Base-by-base conservation (phyloP, 1,140 invertebrate species). In the Vanessa tameamea region DNA sequence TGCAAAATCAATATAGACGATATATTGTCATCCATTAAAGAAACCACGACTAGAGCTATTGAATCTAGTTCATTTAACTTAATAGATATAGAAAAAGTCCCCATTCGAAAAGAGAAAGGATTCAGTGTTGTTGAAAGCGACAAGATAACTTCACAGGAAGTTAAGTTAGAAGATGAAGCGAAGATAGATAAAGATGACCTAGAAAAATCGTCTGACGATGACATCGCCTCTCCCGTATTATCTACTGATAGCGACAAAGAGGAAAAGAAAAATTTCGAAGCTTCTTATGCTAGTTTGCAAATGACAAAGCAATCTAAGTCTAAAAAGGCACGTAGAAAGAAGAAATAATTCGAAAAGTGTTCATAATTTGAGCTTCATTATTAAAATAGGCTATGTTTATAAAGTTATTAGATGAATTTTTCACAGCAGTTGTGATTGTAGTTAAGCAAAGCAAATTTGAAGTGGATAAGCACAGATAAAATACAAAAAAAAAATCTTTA, bases 201-300 rank as follows among this genome's bases (percentile, higher is more conserved):
- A 82, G 93, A 93, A 50, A 93, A 93, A 69, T 93, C 90, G 0
- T 93, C 91, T 0, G 93, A 93, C 66, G 92, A 93, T 13, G 93
- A 93, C 47, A 87, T 82, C 14, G 79, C 85, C 6, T 91, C 92
- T 16, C 88, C 92, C 0, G 86, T 87, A 4, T 63, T 85, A n/a
- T 92, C 90, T 11, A 86, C 87, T 0, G 93, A 93, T 65, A 93
- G 91, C 64, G 92, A 93, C 64, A 92, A 92, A 55, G 90, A 90
- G 8, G 87, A 88, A 31, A 90, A 85, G 65, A 87, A 85, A 66
- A 63, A 47, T 57, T 68, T 65, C 23, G 83, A 82, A 74, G 72
- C 83, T 73, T 80, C 82, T 51, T 83, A 79, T 68, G 57, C 78
- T 64, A 70, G 76, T 43, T 74, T 83, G 71, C 84, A 88, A 72